Percentiles rank a stretch among this genome's conserved stretches.
phyloP scores from a whole-genome alignment of 2,797 vertebrate genomes.

The Muscicapa comitata region DNA sequence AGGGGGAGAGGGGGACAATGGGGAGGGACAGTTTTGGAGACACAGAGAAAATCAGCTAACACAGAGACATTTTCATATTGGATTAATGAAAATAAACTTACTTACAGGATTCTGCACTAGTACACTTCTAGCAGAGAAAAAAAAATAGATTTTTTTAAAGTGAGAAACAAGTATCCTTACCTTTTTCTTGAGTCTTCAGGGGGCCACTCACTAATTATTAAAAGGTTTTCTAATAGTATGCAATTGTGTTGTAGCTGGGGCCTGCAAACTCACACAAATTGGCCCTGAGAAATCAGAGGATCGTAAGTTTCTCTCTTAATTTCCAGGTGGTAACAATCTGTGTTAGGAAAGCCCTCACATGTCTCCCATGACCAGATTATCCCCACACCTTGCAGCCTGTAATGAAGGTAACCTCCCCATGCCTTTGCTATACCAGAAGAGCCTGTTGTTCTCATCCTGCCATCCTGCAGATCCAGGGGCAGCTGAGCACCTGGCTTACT shows the following conservation, averaged over 20 bases:
- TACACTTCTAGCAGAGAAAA: not conserved
- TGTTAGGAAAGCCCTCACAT: not conserved
- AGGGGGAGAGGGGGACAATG: fast-evolving
- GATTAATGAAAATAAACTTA: not conserved
- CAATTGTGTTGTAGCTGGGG: not conserved
- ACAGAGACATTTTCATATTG: not conserved
- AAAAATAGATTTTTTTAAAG: not conserved
- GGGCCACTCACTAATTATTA: not conserved
- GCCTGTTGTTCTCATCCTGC: not conserved
- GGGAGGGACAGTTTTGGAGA: no score
- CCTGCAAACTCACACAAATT: not conserved
- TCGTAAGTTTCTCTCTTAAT: not conserved
- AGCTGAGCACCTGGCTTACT: not conserved
- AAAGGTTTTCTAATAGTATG: not conserved
- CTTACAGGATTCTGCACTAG: not conserved
- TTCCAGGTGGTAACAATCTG: not conserved
- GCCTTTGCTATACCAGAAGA: not conserved
- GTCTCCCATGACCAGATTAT: not conserved
- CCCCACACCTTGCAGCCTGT: not conserved
- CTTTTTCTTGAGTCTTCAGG: not conserved
- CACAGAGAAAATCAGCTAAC: not conserved
- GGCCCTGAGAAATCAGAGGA: not conserved
- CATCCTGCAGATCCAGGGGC: not conserved
- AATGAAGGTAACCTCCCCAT: not conserved
- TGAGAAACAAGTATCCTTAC: not conserved